Evolutionary conservation across 1,140 invertebrate species (phyloP), one percentile per base, ranked within the genome.

Genomic region (Neodiprion virginianus): DNA sequence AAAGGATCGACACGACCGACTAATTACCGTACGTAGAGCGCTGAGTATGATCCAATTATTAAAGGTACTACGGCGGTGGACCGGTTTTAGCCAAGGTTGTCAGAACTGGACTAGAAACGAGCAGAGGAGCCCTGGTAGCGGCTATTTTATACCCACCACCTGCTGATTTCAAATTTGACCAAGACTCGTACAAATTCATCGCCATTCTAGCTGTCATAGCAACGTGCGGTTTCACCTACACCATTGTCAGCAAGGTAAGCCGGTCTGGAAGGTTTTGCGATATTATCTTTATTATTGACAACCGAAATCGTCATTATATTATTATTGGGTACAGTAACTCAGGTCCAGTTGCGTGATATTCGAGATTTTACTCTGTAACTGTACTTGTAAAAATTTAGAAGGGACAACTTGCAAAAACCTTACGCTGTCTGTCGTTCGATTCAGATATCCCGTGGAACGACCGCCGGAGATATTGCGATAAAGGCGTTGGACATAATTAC

Each of bases 91-190:
- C 92, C 0, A 89, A 94, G 66, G 93, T 95, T 0, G 91, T 95
- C 28, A 90, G 92, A 74, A 96, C 95, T 53, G 97, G 97, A 0
- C 96, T 96, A 84, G 92, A 93, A 76, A 99, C 97, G 1, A 93
- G 93, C 5, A 98, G 98, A 89, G 97, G 97, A 3, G 93, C 95
- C 81, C 85, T 99, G 1, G 96, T 98, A 1, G 92, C 96, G n/a
- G 96, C 96, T 48, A 99, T 99, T 79, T 88, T 99, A 67, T 98
- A 97, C 85, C 97, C 97, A 48, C 96, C 97, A 69, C 97, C 97
- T 0, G 95, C 96, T 0, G 96, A 98, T 87, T 98, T 97, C 88
- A 96, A 97, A 86, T 98, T 99, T 83, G 96, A 98, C 81, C 92
- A 94, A 74, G 97, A 98, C 86, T 95, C 96, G 0, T 97, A 97